Evolutionary conservation across 1,140 invertebrate species (phyloP), one percentile per base, ranked within the genome.

Genomic region (Pissodes strobi): DNA sequence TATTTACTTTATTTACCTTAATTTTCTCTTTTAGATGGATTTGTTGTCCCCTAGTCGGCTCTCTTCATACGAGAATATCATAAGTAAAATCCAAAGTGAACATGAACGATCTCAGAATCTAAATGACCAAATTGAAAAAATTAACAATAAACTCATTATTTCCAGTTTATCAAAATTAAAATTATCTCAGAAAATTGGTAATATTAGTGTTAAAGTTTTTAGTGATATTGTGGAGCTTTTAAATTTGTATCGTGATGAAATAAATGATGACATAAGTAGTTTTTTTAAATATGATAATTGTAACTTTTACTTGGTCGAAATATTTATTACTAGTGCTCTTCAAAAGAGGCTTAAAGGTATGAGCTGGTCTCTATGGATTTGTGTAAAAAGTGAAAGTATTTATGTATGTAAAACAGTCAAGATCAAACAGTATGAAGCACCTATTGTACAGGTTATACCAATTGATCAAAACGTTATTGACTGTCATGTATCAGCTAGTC

Each of bases 261-360:
- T 56, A 27, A 38, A 69, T 37, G 17, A 6, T 2, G 37, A 66
- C 49, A 0, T 57, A 4, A 25, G n/a, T 5, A 23, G 17, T 27
- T 48, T 67, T 15, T 27, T 19, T 23, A 59, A 55, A 18, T 23
- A 18, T 43, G 48, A 64, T 19, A 66, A 59, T 48, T 46, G 53
- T 45, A 67, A 67, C 25, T 69, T 67, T 60, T 66, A 58, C 48
- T 64, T 69, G 41, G 30, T 67, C 37, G 68, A 69, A 43, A 30
- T 67, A 25, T 56, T 43, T 25, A 66, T 66, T 38, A 46, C 41
- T 12, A 39, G 48, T 19, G 30, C 27, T 21, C 22, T 69, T 9
- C 22, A 53, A 10, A 30, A 46, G 38, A 61, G 67, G n/a, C 38
- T 69, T 15, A 3, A 23, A 21, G 30, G 43, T 8, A 34, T 46